Evolutionary conservation across 2,797 vertebrate genomes (phyloP).

Genomic region (Pterois miles): DNA sequence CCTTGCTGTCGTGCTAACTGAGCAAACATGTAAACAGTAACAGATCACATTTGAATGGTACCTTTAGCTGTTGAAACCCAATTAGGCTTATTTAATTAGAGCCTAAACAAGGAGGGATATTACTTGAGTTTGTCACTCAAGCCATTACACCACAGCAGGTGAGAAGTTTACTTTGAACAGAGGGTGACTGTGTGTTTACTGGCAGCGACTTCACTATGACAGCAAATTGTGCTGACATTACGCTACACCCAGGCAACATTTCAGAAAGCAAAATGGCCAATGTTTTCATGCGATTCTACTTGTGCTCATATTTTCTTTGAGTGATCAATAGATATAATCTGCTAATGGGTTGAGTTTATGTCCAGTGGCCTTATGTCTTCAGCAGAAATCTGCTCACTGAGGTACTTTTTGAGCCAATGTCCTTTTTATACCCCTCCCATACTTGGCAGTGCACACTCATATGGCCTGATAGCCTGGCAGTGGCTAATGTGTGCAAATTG

Average conservation of each 20-base stretch:
- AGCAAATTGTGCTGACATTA: conserved; percentile 22
- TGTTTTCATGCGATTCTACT: conserved; percentile 60
- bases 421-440: conserved; percentile 70
- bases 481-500: conserved; percentile 86
- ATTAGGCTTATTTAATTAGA: conserved; percentile 75
- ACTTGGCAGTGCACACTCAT: conserved; percentile 76
- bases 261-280: conserved; percentile 23
- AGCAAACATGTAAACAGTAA: conserved; percentile 60
- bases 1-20: conserved; percentile 22
- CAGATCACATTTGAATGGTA: conserved; percentile 59
- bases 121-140: conserved; percentile 61
- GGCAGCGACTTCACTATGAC: conserved; percentile 7
- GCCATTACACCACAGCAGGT: conserved; percentile 44
- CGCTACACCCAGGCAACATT: conserved; percentile 33
- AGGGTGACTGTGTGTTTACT: neutral
- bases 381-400: conserved; percentile 77
- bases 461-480: conserved; percentile 75
- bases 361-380: conserved; percentile 74
- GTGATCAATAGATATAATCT: conserved; percentile 81
- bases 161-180: conserved; percentile 8
- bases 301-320: conserved; percentile 55
- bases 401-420: conserved; percentile 78
- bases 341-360: conserved; percentile 79
- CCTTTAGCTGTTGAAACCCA: conserved; percentile 59
- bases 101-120: conserved; percentile 57